Conservation (phyloP, 2,797 vertebrate genomes). For the Mareca strepera region DNA sequence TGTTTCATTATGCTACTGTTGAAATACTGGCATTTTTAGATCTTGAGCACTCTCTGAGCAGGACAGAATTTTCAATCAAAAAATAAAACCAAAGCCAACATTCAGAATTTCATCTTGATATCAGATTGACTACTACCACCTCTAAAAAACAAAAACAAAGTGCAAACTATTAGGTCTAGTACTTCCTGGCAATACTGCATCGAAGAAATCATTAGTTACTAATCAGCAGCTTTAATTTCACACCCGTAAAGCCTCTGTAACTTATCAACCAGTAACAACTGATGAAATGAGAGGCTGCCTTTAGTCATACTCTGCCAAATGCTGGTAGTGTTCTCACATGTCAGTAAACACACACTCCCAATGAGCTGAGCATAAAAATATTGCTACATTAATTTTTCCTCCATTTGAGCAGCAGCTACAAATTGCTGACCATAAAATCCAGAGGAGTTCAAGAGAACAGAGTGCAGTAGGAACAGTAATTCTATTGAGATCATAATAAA, state of each 20-base stretch:
- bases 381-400: background rate
- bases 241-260: background rate
- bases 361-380: background rate
- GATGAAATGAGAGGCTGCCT: background rate
- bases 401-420: background rate
- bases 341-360: background rate
- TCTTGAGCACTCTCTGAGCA: background rate
- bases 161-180: background rate
- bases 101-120: background rate
- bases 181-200: background rate
- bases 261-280: background rate
- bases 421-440: background rate
- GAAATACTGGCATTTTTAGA: background rate
- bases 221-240: background rate
- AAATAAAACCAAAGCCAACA: background rate
- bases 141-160: background rate
- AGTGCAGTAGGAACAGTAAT: background rate
- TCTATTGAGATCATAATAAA: background rate
- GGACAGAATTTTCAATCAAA: background rate
- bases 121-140: background rate
- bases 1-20: background rate
- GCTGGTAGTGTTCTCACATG: background rate
- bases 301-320: background rate
- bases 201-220: background rate
- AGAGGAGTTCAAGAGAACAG: background rate